Evolutionary conservation across 1,140 invertebrate genomes (phyloP).

Genomic region (Bombus superbus): DNA sequence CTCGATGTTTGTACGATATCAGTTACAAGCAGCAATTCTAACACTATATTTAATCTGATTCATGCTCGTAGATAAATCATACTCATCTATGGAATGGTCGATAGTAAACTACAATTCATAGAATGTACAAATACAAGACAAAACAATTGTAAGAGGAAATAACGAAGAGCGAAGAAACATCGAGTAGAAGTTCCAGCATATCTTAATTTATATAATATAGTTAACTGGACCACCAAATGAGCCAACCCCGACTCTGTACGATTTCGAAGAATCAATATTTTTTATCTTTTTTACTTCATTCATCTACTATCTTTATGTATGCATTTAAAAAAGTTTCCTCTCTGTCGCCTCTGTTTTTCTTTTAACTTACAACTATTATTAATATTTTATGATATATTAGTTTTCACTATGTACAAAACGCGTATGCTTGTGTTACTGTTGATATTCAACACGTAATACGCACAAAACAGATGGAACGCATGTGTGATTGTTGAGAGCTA

Average conservation of each 20-base stretch:
- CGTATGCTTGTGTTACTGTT: conserved; percentile 66
- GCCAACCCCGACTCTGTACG: conserved; percentile 69
- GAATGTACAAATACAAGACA: conserved; percentile 52
- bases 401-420: conserved; percentile 76
- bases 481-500: conserved; percentile 58
- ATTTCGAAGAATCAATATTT: conserved; percentile 67
- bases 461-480: conserved; percentile 70
- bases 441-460: conserved; percentile 67
- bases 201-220: conserved; percentile 77
- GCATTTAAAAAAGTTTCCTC: conserved; percentile 65
- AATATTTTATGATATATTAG: conserved; percentile 78
- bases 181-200: conserved; percentile 73
- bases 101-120: conserved; percentile 49
- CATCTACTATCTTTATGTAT: conserved; percentile 64
- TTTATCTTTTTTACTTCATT: conserved; percentile 49
- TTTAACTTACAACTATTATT: conserved; percentile 64
- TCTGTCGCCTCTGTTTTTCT: conserved; percentile 44
- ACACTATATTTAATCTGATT: conserved; percentile 24
- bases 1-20: conserved; percentile 69
- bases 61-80: conserved; percentile 33
- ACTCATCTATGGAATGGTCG: conserved; percentile 60
- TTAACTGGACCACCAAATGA: conserved; percentile 74
- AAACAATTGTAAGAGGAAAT: conserved; percentile 13
- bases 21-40: conserved; percentile 32
- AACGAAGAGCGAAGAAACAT: conserved; percentile 49